phyloP scores from a whole-genome alignment of 2,888 invertebrate genomes.

The Drosophila imparisetae region DNA sequence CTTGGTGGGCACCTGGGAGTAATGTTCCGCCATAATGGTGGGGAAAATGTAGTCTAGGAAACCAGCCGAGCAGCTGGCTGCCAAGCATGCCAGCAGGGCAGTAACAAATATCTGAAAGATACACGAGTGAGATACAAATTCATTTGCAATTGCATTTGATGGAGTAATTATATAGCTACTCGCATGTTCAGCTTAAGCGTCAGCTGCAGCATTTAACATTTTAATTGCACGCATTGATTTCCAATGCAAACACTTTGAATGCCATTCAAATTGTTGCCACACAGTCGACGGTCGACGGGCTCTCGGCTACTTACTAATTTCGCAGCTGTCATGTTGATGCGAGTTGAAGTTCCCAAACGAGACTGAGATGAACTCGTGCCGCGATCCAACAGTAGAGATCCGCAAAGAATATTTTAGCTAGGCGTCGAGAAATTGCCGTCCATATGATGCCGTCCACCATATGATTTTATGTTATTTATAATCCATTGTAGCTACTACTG shows the following conservation, averaged over 20 bases:
- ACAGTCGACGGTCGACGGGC: slow-evolving; percentile 16
- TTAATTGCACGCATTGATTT: slow-evolving; percentile 29
- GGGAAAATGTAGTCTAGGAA: slow-evolving; percentile 76
- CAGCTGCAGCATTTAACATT: slow-evolving; percentile 41
- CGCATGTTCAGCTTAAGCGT: neutral
- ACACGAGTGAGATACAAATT: slow-evolving; percentile 11
- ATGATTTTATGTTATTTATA: slow-evolving; percentile 35
- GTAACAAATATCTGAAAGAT: slow-evolving; percentile 65
- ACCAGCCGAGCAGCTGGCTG: slow-evolving; percentile 70
- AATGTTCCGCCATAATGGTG: slow-evolving; percentile 74
- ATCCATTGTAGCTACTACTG: slow-evolving; percentile 37
- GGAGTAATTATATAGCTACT: slow-evolving; percentile 24
- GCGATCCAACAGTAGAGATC: slow-evolving; percentile 66
- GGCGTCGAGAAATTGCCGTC: slow-evolving; percentile 29
- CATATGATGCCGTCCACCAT: slow-evolving; percentile 41
- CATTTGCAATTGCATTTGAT: slow-evolving; percentile 12
- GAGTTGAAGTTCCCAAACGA: slow-evolving; percentile 74
- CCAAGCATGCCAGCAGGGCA: slow-evolving; percentile 68
- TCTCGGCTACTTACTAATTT: slow-evolving; percentile 74
- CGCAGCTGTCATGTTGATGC: slow-evolving; percentile 77
- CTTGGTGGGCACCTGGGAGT: slow-evolving; percentile 72
- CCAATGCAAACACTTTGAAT: slow-evolving; percentile 41
- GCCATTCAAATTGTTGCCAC: slow-evolving; percentile 38
- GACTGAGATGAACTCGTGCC: slow-evolving; percentile 68
- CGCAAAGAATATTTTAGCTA: slow-evolving; percentile 58